phyloP scores from a whole-genome alignment of 2,113 vertebrate species.

The Hypocryptadius cinnamomeus region DNA sequence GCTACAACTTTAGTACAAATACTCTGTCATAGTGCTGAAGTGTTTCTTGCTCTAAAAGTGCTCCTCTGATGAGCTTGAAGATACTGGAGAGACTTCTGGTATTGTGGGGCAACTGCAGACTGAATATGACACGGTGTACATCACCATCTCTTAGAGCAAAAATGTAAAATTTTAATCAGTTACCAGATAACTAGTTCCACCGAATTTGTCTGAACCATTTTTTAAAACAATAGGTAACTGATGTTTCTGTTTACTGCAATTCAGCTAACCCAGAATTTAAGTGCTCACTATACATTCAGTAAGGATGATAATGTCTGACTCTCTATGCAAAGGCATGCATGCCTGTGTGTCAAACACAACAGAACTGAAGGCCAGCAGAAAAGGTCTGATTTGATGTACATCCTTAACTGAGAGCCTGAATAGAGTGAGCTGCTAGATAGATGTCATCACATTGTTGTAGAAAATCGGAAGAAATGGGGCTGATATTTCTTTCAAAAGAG shows the following conservation, averaged over 20 bases:
- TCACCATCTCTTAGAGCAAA: neutral
- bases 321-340: neutral
- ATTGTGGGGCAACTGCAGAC: neutral
- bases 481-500: neutral
- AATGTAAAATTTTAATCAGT: neutral
- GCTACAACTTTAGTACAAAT: neutral
- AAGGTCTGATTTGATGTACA: neutral
- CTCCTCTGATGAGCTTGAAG: neutral
- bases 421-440: neutral
- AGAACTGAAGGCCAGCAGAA: neutral
- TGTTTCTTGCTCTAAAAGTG: neutral
- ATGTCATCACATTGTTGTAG: neutral
- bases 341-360: neutral
- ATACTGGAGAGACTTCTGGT: neutral
- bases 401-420: neutral
- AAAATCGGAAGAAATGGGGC: neutral
- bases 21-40: neutral
- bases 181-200: neutral
- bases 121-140: neutral
- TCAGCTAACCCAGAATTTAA: neutral
- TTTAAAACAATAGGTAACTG: neutral
- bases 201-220: neutral
- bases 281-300: neutral
- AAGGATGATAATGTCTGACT: neutral
- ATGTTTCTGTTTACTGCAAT: neutral